Percentiles rank a stretch among this genome's conserved stretches.
phyloP scores from a whole-genome alignment of 2,888 invertebrate species.

The Anarsia innoxiella region DNA sequence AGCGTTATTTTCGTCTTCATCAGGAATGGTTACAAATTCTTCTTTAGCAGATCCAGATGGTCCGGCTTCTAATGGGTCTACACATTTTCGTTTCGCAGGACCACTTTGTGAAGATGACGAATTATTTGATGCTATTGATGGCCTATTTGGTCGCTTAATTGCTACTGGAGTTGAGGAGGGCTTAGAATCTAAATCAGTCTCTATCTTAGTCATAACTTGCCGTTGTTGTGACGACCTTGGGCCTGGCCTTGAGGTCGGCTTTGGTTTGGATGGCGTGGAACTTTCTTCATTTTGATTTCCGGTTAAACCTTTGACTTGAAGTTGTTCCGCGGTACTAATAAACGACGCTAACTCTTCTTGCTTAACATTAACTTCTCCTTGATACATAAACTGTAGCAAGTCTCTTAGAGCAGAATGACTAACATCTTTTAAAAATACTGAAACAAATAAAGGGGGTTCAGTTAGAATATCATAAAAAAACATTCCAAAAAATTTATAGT shows the following conservation, averaged over 20 bases:
- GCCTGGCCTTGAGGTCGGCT: constrained; percentile 76
- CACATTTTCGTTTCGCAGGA: constrained; percentile 73
- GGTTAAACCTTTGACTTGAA: constrained; percentile 82
- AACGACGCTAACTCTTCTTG: constrained; percentile 82
- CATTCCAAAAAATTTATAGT: constrained; percentile 5
- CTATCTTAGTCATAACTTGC: constrained; percentile 77
- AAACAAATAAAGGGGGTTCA: constrained; percentile 36
- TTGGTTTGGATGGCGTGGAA: constrained; percentile 75
- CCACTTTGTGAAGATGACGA: constrained; percentile 75
- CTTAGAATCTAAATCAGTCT: constrained; percentile 78
- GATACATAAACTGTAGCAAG: constrained; percentile 83
- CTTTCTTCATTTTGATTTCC: constrained; percentile 77
- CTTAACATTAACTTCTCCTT: constrained; percentile 82
- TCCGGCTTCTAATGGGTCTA: constrained; percentile 78
- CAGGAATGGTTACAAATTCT: constrained; percentile 71
- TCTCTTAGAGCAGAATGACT: constrained; percentile 81
- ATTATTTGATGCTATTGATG: constrained; percentile 77
- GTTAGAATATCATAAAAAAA: no score
- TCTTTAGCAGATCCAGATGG: constrained; percentile 73
- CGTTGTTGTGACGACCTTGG: constrained; percentile 79
- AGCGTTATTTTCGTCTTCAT: constrained; percentile 71
- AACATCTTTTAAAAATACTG: constrained; percentile 82
- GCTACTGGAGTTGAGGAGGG: constrained; percentile 77
- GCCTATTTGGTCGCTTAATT: constrained; percentile 79
- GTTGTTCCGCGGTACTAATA: constrained; percentile 82